Conservation (phyloP, 2,113 vertebrate genomes). For the Sinocyclocheilus anophthalmus region DNA sequence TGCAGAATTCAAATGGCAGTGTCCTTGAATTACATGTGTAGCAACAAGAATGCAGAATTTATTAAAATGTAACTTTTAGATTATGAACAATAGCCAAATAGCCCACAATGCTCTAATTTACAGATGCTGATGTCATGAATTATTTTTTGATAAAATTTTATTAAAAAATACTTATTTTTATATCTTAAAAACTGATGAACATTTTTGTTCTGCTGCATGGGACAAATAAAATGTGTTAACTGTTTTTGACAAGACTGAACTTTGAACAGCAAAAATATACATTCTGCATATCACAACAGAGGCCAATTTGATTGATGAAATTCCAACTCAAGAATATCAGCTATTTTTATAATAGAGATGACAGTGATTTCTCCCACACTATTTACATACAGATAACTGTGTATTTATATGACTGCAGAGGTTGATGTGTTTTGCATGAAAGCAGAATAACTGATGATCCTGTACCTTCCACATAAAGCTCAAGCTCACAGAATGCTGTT, state of each 20-base stretch:
- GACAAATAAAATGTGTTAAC: no score
- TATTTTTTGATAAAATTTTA: no score
- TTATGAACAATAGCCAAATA: neutral
- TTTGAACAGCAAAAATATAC: no score
- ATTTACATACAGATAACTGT: neutral
- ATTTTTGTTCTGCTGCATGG: no score
- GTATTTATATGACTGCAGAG: neutral
- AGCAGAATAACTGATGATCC: neutral
- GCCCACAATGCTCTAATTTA: neutral
- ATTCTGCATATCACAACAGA: neutral
- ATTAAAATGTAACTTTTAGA: neutral
- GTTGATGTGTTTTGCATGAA: neutral
- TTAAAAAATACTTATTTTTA: no score
- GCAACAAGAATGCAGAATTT: neutral
- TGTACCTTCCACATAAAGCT: constrained; percentile 89
- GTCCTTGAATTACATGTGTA: neutral
- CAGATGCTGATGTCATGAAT: no score
- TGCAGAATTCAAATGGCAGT: neutral
- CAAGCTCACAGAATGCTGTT: constrained; percentile 88
- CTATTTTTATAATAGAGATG: neutral
- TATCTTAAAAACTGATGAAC: no score
- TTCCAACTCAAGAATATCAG: no score
- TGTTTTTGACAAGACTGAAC: no score
- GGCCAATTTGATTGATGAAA: neutral
- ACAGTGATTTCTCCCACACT: neutral